These are phyloP conservation scores for Casuarius casuarius DNA, from an alignment of 2,113 vertebrate genomes.

Conservation along the genomic window DNA sequence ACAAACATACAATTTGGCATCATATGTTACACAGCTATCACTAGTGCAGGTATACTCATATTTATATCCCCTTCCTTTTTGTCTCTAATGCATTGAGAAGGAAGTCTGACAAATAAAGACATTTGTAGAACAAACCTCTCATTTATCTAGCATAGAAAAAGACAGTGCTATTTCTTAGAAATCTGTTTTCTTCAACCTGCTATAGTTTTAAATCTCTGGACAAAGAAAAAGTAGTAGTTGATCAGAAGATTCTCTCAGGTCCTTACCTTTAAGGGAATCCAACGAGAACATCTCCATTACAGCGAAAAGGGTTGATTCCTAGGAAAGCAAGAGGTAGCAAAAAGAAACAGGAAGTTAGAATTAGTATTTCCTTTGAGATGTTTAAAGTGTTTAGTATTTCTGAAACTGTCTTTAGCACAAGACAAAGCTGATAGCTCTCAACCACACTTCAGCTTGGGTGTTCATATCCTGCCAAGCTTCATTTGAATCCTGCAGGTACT, in stretches of 20 bases:
- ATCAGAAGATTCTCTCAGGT: fast-evolving
- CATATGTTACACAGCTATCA: fast-evolving
- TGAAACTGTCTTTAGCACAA: not conserved
- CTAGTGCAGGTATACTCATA: fast-evolving
- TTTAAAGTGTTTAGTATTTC: not conserved
- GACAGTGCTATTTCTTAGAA: not conserved
- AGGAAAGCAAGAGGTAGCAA: not conserved
- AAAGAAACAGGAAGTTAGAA: constrained; percentile 4
- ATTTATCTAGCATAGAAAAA: not conserved
- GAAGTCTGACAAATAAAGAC: not conserved
- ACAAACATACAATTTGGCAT: fast-evolving
- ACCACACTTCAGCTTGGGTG: not conserved
- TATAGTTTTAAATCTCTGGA: not conserved
- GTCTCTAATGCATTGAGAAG: fast-evolving
- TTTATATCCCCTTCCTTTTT: not conserved
- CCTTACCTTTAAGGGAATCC: constrained; percentile 83
- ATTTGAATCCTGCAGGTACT: fast-evolving
- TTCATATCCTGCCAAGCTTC: not conserved
- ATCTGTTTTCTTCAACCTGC: not conserved
- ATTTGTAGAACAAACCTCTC: not conserved
- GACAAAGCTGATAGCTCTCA: not conserved
- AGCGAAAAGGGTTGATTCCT: constrained; percentile 68
- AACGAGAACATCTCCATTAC: constrained; percentile 83
- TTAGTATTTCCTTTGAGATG: fast-evolving
- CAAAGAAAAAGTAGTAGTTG: fast-evolving